Base-by-base conservation (phyloP, 2,888 invertebrate genomes). In the Neoitamus cyanurus region DNA sequence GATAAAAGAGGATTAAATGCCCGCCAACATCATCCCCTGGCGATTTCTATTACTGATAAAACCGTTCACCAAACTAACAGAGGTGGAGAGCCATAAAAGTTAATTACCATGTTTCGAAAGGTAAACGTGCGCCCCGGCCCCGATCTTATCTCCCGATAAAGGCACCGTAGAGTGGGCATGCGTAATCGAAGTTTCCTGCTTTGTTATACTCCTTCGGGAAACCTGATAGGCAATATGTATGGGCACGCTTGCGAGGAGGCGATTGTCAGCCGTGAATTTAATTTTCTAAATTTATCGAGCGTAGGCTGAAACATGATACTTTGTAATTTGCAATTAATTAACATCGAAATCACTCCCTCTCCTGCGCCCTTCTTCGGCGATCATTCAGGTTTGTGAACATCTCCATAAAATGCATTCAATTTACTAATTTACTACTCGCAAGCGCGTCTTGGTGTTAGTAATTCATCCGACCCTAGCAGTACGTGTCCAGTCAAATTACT, bases 21-120 rank as follows among this genome's bases (percentile, higher is more conserved):
- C 78, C 58, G 48, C 78, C 78, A 78, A 78, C 78, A 78, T 78
- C 78, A 77, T 69, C 69, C 73, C 48, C 42, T 78, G 1, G 42
- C 42, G 84, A 84, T 84, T 77, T 78, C 69, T 70, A 83, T 69
- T 82, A 72, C 48, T 80, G 73, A 83, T 84, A 84, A 84, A 78
- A 82, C 42, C 77, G 80, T n/a, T n/a, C 31, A 30, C 70, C 70
- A 25, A 37, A 25, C 68, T 72, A 83, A 83, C 83, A 85, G 68
- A 86, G 86, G 84, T 80, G 85, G 86, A 82, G 85, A 82, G 48
- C 86, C 86, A 84, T 86, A 86, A 86, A 86, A 86, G 86, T 86
- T 86, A 86, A 86, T 86, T 86, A 86, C 84, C 85, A 85, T 86
- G 85, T 84, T 84, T 46, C 42, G 6, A 69, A 46, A 83, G 70